Conservation (phyloP, 2,797 vertebrate genomes). For the Netta rufina region DNA sequence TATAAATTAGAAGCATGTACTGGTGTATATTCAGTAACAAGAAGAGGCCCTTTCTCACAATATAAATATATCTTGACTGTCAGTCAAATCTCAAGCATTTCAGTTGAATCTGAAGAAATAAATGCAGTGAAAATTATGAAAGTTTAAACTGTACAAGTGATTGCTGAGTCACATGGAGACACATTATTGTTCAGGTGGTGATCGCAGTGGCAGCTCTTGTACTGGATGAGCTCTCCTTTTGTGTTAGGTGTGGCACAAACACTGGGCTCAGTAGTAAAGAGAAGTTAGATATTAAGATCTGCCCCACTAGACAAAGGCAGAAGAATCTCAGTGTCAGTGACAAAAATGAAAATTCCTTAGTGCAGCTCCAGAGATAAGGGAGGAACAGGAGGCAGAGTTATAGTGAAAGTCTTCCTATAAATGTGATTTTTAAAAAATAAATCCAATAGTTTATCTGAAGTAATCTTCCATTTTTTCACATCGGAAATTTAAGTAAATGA, state of each 20-base stretch:
- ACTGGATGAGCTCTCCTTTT: neutral
- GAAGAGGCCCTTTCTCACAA: constrained; percentile 57
- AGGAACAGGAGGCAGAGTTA: neutral
- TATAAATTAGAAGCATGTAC: neutral
- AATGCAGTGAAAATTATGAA: constrained; percentile 21
- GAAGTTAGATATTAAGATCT: neutral
- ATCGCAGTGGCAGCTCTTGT: neutral
- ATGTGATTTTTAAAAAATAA: neutral
- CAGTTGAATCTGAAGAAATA: constrained; percentile 42
- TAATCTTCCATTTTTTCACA: neutral
- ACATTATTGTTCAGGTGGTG: neutral
- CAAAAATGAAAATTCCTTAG: neutral
- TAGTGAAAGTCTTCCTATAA: neutral
- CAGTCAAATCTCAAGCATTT: constrained; percentile 46
- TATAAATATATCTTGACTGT: constrained; percentile 55
- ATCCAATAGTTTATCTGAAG: neutral
- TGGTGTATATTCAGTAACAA: neutral
- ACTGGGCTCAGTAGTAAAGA: neutral
- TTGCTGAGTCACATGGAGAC: neutral
- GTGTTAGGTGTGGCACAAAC: neutral
- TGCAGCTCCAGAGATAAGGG: neutral
- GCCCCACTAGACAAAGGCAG: neutral
- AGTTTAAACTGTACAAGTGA: neutral
- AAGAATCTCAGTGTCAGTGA: neutral
- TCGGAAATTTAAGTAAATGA: neutral